Conservation (phyloP, 2,888 invertebrate species). For the Psococerastis gibbosa region DNA sequence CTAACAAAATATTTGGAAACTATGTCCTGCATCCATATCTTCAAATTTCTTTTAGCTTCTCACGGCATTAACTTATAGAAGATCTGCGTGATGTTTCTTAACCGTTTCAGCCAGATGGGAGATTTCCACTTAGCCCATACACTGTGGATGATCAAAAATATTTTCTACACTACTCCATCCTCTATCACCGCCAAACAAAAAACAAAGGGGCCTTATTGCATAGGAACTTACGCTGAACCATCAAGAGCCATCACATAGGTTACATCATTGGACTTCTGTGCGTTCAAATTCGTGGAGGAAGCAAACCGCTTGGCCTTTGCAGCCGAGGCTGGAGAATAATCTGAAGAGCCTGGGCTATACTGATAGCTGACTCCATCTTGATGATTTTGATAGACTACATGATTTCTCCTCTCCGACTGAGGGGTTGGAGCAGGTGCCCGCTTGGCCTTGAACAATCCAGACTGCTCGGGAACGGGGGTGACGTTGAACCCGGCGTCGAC, state of each 20-base stretch:
- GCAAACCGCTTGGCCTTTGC: neutral
- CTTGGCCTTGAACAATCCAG: neutral
- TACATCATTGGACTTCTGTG: neutral
- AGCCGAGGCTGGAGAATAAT: neutral
- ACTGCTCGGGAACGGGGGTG: neutral
- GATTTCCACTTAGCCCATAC: too few species aligned
- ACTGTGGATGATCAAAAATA: too few species aligned
- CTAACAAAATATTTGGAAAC: too few species aligned
- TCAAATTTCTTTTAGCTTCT: too few species aligned
- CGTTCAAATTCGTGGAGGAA: neutral
- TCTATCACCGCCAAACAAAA: too few species aligned
- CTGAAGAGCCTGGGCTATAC: slow-evolving; percentile 1
- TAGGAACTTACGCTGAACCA: too few species aligned
- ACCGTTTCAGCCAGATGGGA: too few species aligned
- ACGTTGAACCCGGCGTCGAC: slow-evolving; percentile 2
- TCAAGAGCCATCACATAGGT: slow-evolving; percentile 6
- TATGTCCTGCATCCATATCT: too few species aligned
- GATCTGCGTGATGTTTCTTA: too few species aligned
- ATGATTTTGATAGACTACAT: slow-evolving; percentile 8
- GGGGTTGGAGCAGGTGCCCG: neutral
- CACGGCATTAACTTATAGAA: too few species aligned
- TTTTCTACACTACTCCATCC: too few species aligned
- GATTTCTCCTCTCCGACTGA: slow-evolving; percentile 1
- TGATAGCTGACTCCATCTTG: slow-evolving; percentile 8
- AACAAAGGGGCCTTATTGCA: too few species aligned